A percentile compares a stretch with the other conserved stretches of the same genome.
These are phyloP conservation scores for Nemapogon koenigi DNA, from an alignment of 2,888 invertebrate species.

Conservation along the genomic window DNA sequence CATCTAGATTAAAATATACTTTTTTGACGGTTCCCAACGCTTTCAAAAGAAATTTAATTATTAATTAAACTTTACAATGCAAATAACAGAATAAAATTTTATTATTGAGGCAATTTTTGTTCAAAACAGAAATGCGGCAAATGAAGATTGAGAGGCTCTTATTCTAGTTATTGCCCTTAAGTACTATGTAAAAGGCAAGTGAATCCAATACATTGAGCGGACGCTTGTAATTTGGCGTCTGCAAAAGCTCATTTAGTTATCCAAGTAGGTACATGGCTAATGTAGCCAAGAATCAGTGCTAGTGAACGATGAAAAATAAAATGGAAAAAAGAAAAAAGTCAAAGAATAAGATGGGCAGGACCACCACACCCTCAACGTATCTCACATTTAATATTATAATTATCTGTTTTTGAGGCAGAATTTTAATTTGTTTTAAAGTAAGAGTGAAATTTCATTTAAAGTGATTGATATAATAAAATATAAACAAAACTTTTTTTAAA, in stretches of 20 bases:
- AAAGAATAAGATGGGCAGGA: conserved; percentile 46
- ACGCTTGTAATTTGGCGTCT: conserved; percentile 54
- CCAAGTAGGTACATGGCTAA: conserved; percentile 46
- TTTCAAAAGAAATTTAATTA: not conserved
- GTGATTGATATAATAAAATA: too few species aligned
- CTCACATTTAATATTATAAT: conserved; percentile 7
- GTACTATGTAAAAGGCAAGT: conserved; percentile 59
- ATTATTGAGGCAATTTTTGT: conserved; percentile 27
- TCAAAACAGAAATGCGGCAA: conserved; percentile 28
- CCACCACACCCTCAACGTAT: conserved; percentile 38
- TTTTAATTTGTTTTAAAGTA: too few species aligned
- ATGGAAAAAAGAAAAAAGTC: conserved; percentile 47
- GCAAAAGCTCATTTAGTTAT: conserved; percentile 54
- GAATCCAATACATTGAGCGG: conserved; percentile 46
- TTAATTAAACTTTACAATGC: not conserved
- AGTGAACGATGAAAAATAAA: conserved; percentile 28
- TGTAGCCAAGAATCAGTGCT: conserved; percentile 30
- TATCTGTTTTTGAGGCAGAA: conserved; percentile 6
- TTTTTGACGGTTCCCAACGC: not conserved
- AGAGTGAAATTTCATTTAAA: too few species aligned
- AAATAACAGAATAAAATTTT: conserved; percentile 15
- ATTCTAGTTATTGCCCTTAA: conserved; percentile 58
- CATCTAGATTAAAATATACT: not conserved
- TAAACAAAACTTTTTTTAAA: too few species aligned
- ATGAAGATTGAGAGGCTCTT: conserved; percentile 44